Evolutionary conservation across 1,140 invertebrate species (phyloP).

Genomic region (Cotesia typhae): DNA sequence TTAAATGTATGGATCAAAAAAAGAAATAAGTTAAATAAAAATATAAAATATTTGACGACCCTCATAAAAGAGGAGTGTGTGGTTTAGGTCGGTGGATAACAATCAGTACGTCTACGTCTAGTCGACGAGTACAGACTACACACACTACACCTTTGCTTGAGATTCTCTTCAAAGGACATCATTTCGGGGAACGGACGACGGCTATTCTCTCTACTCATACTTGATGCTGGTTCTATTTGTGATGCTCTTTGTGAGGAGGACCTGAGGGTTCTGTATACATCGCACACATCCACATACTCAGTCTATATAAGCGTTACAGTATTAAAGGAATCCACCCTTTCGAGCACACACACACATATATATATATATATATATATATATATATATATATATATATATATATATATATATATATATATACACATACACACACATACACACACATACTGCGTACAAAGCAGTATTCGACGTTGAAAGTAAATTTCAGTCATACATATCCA

Average conservation of each 20-base stretch:
- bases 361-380: too few species aligned
- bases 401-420: too few species aligned
- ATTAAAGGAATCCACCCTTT: constrained; percentile 19
- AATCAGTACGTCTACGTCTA: too few species aligned
- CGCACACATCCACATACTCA: neutral
- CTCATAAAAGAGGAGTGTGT: too few species aligned
- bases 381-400: too few species aligned
- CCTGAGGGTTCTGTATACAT: neutral
- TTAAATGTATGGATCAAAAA: too few species aligned
- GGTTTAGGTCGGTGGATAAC: too few species aligned
- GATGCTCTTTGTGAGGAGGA: constrained; percentile 25
- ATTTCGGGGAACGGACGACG: constrained; percentile 29
- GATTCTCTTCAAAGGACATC: constrained; percentile 32
- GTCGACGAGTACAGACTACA: neutral
- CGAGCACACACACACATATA: neutral
- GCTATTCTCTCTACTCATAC: neutral
- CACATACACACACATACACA: neutral
- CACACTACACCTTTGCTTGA: constrained; percentile 10
- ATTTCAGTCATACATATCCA: too few species aligned
- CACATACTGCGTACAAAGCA: neutral
- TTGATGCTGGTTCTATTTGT: neutral
- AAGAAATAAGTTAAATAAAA: too few species aligned
- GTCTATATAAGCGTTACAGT: neutral
- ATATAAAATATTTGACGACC: too few species aligned
- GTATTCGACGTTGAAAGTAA: neutral